Percentiles rank a stretch among this genome's conserved stretches.
Evolutionary conservation across 2,113 vertebrate species (phyloP).

Genomic region (Alligator sinensis): DNA sequence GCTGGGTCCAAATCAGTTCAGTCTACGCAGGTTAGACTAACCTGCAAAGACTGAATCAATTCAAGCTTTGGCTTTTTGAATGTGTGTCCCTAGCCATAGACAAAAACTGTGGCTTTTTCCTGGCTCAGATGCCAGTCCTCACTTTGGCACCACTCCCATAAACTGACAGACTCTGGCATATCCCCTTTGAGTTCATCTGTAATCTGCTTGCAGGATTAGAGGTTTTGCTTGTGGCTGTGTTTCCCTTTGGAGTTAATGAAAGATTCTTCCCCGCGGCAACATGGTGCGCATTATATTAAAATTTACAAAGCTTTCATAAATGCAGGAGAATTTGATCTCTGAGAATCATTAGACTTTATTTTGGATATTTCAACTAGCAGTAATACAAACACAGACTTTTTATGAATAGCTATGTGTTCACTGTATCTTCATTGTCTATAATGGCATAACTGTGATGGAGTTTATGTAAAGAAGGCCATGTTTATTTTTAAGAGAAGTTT

Average conservation of each 20-base stretch:
- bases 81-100: too few relatives aligned
- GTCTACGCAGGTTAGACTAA: too few relatives aligned
- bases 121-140: neutral
- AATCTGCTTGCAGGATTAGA: neutral
- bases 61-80: too few relatives aligned
- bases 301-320: neutral
- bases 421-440: neutral
- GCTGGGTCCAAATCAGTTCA: too few relatives aligned
- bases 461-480: neutral
- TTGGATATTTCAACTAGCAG: neutral
- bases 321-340: neutral
- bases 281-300: neutral
- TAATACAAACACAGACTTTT: neutral
- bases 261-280: neutral
- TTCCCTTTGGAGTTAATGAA: neutral
- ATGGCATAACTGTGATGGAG: neutral
- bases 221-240: neutral
- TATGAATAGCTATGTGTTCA: neutral
- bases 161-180: conserved; percentile 2
- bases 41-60: too few relatives aligned
- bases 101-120: too few relatives aligned
- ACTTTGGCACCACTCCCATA: neutral
- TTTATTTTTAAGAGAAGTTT: neutral
- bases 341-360: neutral
- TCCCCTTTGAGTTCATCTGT: neutral